Base-by-base conservation (phyloP, 2,113 vertebrate genomes). In the Cephalopholis sonnerati region DNA sequence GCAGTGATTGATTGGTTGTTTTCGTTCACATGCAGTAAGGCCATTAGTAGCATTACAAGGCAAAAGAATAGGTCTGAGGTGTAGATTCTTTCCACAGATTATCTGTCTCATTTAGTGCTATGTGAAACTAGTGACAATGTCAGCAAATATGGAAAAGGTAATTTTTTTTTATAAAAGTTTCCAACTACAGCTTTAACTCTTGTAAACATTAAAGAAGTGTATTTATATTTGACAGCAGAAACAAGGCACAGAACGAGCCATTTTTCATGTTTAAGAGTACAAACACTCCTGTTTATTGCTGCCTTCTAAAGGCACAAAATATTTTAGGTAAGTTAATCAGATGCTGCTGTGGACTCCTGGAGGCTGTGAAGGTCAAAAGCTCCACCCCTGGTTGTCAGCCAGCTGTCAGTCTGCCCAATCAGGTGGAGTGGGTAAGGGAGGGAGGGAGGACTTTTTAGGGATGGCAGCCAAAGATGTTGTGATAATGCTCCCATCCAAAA, bases 291-390 rank as follows among this genome's bases (percentile, higher is more conserved):
- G 36, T 87, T 83, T 59, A 81, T 73, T 46, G 10, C 44, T 74
- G 73, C 51, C 50, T 41, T 41, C 63, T 54, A 11, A 67, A 77
- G 76, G 66, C 62, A 36, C 32, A 66, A 51, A 58, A 75, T 58
- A 29, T 58, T 59, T 12, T n/a, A 27, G 77, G 87, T 77, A 85
- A 81, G 79, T 82, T 69, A 74, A 89, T 91, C 82, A 85, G 61
- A 88, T 58, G 70, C 88, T 89, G 89, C 81, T 68, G 74, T 61
- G 80, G 82, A 77, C 69, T 87, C 89, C 87, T 88, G 87, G 88
- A 92, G 86, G 66, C 76, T 86, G 67, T 93, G 90, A 92, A 94
- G 94, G 94, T 94, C 93, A 91, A 89, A 89, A 83, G 78, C 91
- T 87, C 88, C 93, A 86, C 90, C 88, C 86, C 91, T 92, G 89